These are phyloP conservation scores for Etheostoma perlongum DNA, from an alignment of 2,797 vertebrate species.

Conservation along the genomic window DNA sequence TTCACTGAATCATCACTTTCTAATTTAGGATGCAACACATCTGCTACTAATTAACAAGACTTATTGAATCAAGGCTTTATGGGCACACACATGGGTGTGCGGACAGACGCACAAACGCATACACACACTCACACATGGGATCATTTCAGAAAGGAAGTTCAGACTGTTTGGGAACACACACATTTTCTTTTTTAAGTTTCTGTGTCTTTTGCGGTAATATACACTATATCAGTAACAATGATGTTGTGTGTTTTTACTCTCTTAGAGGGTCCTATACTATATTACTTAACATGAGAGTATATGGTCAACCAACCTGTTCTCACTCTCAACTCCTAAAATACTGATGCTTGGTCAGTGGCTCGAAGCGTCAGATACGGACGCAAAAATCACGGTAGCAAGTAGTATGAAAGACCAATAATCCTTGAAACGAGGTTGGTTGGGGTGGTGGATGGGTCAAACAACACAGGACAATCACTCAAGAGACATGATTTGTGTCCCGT, in stretches of 20 bases:
- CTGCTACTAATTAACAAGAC: conserved; percentile 74
- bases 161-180: background rate
- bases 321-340: too few relatives aligned
- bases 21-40: conserved; percentile 74
- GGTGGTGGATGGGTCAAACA: too few relatives aligned
- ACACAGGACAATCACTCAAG: too few relatives aligned
- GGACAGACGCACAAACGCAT: background rate
- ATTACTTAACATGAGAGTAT: background rate
- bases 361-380: too few relatives aligned
- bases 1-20: conserved; percentile 74
- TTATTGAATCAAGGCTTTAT: conserved; percentile 69
- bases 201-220: conserved; percentile 13
- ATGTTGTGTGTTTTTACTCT: background rate
- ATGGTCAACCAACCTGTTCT: too few relatives aligned
- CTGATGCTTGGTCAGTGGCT: too few relatives aligned
- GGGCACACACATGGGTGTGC: conserved; percentile 2
- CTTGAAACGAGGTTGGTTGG: too few relatives aligned
- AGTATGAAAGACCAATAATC: too few relatives aligned
- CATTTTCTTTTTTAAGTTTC: background rate
- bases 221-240: background rate
- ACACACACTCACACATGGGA: conserved; percentile 3
- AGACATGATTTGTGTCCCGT: too few relatives aligned
- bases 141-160: conserved; percentile 19
- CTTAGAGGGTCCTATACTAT: background rate
- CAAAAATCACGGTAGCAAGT: too few relatives aligned